phyloP scores from a whole-genome alignment of 1,140 invertebrate genomes.

The Cotesia glomerata region DNA sequence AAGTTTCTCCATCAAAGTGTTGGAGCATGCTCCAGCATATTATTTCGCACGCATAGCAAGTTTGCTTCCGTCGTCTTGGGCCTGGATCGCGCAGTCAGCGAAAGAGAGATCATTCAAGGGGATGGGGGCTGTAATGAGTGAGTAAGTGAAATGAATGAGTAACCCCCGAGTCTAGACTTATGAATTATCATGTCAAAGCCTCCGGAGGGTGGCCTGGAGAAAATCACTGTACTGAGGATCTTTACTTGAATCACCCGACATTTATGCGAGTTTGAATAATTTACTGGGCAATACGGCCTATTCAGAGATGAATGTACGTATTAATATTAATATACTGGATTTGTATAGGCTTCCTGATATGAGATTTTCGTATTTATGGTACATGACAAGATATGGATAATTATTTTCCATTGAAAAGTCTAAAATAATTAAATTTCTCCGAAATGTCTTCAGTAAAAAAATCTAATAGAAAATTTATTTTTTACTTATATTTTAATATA shows the following conservation, averaged over 20 bases:
- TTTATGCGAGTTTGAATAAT: slow-evolving; percentile 16
- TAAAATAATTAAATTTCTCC: no score
- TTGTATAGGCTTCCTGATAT: no score
- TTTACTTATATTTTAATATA: no score
- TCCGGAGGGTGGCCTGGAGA: not conserved
- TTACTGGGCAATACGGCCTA: not conserved
- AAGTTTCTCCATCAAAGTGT: slow-evolving; percentile 19
- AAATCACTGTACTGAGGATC: not conserved
- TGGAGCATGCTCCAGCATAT: slow-evolving; percentile 11
- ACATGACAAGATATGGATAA: no score
- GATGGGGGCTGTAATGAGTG: not conserved
- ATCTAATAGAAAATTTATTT: no score
- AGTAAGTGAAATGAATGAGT: not conserved
- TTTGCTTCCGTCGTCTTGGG: not conserved
- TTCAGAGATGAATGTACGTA: not conserved
- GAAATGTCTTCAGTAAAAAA: no score
- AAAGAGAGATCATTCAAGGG: not conserved
- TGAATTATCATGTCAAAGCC: slow-evolving; percentile 15
- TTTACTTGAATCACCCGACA: not conserved
- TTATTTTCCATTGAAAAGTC: no score
- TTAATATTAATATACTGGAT: no score
- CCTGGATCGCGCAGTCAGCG: not conserved
- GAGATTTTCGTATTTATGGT: no score
- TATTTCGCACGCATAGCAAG: slow-evolving; percentile 20
- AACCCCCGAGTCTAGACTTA: not conserved